Conservation (phyloP, 2,113 vertebrate species). For the Odobenus rosmarus region DNA sequence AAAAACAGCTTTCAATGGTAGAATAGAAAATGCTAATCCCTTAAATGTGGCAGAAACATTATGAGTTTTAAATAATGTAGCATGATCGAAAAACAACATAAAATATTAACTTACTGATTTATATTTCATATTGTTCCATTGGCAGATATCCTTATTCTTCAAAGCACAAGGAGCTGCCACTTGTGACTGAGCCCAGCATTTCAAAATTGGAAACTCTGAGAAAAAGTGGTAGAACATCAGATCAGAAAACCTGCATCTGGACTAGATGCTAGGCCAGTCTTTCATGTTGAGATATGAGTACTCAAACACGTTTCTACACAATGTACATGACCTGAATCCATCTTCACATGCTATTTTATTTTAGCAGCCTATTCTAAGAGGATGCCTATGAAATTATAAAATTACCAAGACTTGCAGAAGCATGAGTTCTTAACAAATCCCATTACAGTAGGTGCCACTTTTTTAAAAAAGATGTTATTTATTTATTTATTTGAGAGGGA, state of each 20-base stretch:
- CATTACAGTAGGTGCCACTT: background rate
- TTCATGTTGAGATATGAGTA: background rate
- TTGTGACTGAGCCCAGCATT: slow-evolving; percentile 81
- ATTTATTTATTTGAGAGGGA: background rate
- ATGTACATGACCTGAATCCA: background rate
- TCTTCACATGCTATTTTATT: background rate
- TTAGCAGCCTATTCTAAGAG: background rate
- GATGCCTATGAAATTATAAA: slow-evolving; percentile 6
- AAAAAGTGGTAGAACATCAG: background rate
- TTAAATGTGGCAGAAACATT: slow-evolving; percentile 29
- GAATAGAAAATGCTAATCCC: background rate
- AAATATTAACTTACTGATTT: slow-evolving; percentile 80
- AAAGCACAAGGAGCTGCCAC: slow-evolving; percentile 82
- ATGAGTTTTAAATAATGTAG: background rate
- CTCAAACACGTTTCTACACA: slow-evolving; percentile 13
- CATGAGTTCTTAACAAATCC: slow-evolving; percentile 33
- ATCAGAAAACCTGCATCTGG: slow-evolving; percentile 51
- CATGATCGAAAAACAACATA: background rate
- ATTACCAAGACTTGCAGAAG: background rate
- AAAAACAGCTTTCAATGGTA: background rate
- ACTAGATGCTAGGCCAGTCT: background rate
- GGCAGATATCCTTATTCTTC: slow-evolving; percentile 58
- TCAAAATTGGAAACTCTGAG: slow-evolving; percentile 82
- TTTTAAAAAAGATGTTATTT: background rate
- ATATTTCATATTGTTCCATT: slow-evolving; percentile 82